phyloP scores from a whole-genome alignment of 2,888 invertebrate genomes.

The Watsonalla cultraria region DNA sequence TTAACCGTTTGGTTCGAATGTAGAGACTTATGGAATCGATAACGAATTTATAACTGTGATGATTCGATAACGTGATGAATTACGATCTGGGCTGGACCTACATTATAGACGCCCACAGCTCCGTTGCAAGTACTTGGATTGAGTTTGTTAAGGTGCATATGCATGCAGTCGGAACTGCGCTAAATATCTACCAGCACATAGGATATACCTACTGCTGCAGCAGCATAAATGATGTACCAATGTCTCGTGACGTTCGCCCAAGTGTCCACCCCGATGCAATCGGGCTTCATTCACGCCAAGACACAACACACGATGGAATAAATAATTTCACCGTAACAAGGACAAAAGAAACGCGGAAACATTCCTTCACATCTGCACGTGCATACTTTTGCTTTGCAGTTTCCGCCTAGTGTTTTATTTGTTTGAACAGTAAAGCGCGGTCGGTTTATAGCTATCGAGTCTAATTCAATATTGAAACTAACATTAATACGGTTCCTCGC shows the following conservation, averaged over 20 bases:
- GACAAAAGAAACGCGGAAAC: slow-evolving; percentile 47
- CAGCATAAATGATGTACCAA: slow-evolving; percentile 22
- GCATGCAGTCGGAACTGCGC: slow-evolving; percentile 17
- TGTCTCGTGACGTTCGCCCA: slow-evolving; percentile 31
- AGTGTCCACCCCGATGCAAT: slow-evolving; percentile 37
- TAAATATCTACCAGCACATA: slow-evolving; percentile 27
- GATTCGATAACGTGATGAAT: not conserved
- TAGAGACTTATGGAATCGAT: not conserved
- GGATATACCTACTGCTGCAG: slow-evolving; percentile 18
- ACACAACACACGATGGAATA: slow-evolving; percentile 35
- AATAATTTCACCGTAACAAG: slow-evolving; percentile 39
- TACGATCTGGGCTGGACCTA: not conserved
- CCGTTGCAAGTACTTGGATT: not conserved
- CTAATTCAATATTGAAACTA: slow-evolving; percentile 61
- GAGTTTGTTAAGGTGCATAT: not conserved
- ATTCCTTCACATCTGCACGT: slow-evolving; percentile 33
- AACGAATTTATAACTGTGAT: not conserved
- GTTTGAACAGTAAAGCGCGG: slow-evolving; percentile 36
- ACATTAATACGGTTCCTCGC: slow-evolving; percentile 49
- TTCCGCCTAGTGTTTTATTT: slow-evolving; percentile 27
- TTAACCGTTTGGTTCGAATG: not conserved
- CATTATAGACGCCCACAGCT: not conserved
- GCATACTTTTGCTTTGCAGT: slow-evolving; percentile 42
- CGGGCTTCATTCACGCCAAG: slow-evolving; percentile 32
- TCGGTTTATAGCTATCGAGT: slow-evolving; percentile 39